A percentile compares a stretch with the other conserved stretches of the same genome.
Evolutionary conservation across 2,113 vertebrate species (phyloP).

Genomic region (Scytalopus superciliaris): DNA sequence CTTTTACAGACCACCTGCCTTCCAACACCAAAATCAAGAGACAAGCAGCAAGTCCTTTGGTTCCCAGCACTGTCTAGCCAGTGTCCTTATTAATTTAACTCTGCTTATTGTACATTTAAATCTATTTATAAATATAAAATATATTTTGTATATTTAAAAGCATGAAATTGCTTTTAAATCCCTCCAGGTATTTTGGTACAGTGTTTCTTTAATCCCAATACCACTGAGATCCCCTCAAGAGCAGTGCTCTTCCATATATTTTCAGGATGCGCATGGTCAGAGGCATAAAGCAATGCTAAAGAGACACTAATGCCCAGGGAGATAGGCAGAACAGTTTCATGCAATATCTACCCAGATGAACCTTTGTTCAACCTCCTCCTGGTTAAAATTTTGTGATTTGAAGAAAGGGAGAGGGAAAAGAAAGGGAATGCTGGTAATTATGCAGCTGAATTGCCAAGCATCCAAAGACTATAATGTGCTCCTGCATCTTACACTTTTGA

Average conservation of each 20-base stretch:
- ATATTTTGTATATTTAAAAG: neutral
- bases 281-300: neutral
- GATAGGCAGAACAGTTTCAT: neutral
- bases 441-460: neutral
- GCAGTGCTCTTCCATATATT: neutral
- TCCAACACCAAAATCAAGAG: neutral
- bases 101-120: neutral
- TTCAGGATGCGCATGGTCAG: fast-evolving
- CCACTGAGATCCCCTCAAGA: neutral
- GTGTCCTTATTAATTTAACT: neutral
- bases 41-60: neutral
- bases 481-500: neutral
- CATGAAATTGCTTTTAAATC: neutral
- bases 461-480: neutral
- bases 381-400: neutral
- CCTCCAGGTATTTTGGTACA: neutral
- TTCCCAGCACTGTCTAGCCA: neutral
- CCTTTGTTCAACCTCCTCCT: neutral
- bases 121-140: neutral
- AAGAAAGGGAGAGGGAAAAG: neutral
- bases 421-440: neutral
- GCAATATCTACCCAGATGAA: neutral
- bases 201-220: neutral
- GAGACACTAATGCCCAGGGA: neutral
- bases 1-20: neutral